Percentiles rank a stretch among this genome's conserved stretches.
Conservation (phyloP, 2,888 invertebrate genomes). For the Malthinus flaveolus region DNA sequence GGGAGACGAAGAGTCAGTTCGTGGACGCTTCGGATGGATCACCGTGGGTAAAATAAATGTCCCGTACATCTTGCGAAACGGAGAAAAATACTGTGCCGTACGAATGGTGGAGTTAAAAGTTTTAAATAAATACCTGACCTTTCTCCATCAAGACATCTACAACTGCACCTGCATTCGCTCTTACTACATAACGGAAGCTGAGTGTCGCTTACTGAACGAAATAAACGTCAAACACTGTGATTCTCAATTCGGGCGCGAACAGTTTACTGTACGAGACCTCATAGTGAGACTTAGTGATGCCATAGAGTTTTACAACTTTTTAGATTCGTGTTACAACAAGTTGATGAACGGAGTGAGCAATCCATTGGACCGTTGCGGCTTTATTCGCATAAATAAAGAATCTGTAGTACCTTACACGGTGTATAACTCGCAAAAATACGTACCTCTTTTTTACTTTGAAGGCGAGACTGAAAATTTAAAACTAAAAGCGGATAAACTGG, state of each 20-base stretch:
- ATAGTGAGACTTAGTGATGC: conserved; percentile 89
- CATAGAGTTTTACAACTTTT: conserved; percentile 85
- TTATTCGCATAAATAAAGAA: conserved; percentile 89
- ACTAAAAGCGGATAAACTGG: conserved; percentile 81
- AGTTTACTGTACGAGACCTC: conserved; percentile 85
- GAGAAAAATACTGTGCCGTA: conserved; percentile 90
- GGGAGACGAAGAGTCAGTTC: conserved; percentile 73
- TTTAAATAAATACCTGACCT: conserved; percentile 85
- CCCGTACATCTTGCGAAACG: conserved; percentile 83
- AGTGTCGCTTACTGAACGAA: conserved; percentile 87
- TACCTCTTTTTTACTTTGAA: conserved; percentile 88
- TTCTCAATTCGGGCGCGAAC: conserved; percentile 83
- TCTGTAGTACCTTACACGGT: conserved; percentile 92
- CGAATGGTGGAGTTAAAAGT: conserved; percentile 91
- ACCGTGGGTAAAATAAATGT: conserved; percentile 83
- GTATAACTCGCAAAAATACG: conserved; percentile 80
- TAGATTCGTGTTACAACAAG: conserved; percentile 88
- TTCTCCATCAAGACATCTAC: conserved; percentile 86
- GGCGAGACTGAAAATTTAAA: conserved; percentile 92
- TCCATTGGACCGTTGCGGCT: conserved; percentile 81
- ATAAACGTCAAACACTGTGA: conserved; percentile 93
- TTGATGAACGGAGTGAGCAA: conserved; percentile 72
- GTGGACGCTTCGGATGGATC: conserved; percentile 89
- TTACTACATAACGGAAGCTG: conserved; percentile 90
- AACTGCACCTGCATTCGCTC: conserved; percentile 90